Evolutionary conservation across 2,888 invertebrate genomes (phyloP).

Genomic region (Pseudoips prasinana): DNA sequence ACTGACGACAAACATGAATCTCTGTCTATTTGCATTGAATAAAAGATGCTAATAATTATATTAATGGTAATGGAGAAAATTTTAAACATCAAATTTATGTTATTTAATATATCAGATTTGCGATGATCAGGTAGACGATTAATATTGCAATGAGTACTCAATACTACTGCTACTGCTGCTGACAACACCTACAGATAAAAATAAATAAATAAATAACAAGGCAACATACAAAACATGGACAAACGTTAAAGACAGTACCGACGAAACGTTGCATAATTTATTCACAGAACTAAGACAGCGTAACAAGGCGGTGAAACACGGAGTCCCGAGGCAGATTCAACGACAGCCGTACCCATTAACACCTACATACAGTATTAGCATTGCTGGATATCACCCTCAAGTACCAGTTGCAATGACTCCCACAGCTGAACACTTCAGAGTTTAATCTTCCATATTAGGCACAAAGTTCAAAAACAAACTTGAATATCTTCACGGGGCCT

Average conservation of each 20-base stretch:
- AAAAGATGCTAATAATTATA: slow-evolving; percentile 83
- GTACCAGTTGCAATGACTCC: slow-evolving; percentile 1
- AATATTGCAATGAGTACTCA: slow-evolving; percentile 83
- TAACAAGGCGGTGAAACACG: slow-evolving; percentile 87
- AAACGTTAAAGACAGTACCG: slow-evolving; percentile 88
- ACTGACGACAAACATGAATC: slow-evolving; percentile 17
- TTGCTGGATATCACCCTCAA: background rate
- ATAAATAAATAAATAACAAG: slow-evolving; percentile 48
- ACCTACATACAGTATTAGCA: slow-evolving; percentile 74
- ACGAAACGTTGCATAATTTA: slow-evolving; percentile 87
- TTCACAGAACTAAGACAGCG: slow-evolving; percentile 84
- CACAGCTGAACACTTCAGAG: no score
- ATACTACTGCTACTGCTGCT: slow-evolving; percentile 81
- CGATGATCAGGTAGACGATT: slow-evolving; percentile 82
- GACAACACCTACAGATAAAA: slow-evolving; percentile 78
- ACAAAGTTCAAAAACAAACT: no score
- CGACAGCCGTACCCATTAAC: slow-evolving; percentile 88
- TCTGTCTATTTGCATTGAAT: slow-evolving; percentile 69
- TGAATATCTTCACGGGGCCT: no score
- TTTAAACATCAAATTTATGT: slow-evolving; percentile 82
- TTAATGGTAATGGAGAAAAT: slow-evolving; percentile 82
- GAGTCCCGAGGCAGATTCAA: slow-evolving; percentile 90
- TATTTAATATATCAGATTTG: slow-evolving; percentile 83
- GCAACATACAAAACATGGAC: slow-evolving; percentile 29
- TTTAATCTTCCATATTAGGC: no score